Conservation (phyloP, 1,140 invertebrate species). For the Hylaeus volcanicus region DNA sequence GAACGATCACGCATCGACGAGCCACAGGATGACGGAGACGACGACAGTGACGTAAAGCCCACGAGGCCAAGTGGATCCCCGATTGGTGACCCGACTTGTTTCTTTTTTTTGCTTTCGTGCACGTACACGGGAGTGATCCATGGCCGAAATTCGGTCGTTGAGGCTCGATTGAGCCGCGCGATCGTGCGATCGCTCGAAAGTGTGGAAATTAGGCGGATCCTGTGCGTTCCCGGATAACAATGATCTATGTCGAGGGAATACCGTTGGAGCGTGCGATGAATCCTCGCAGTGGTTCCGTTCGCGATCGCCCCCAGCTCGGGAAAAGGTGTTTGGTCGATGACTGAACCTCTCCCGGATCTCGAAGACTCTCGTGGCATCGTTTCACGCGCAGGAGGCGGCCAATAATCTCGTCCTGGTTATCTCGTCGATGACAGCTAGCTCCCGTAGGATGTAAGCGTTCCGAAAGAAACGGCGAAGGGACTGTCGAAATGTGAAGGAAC, state of each 20-base stretch:
- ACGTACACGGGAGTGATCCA: background rate
- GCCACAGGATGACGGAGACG: constrained; percentile 34
- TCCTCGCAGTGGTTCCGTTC: background rate
- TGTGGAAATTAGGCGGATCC: background rate
- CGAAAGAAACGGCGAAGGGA: background rate
- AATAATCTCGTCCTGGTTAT: no score
- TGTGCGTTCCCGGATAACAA: background rate
- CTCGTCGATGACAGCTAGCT: no score
- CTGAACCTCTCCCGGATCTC: background rate
- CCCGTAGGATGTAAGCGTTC: background rate
- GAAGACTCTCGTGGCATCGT: background rate
- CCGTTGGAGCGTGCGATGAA: background rate
- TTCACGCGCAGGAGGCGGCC: no score
- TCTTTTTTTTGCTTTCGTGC: no score
- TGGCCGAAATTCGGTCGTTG: background rate
- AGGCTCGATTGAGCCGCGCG: background rate
- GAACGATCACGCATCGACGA: constrained; percentile 13
- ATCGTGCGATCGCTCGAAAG: no score
- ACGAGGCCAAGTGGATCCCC: constrained; percentile 42
- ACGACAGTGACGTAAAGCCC: constrained; percentile 49
- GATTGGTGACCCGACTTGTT: constrained; percentile 4
- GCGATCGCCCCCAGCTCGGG: background rate
- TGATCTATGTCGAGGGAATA: constrained; percentile 1
- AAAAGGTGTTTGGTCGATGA: constrained; percentile 26
- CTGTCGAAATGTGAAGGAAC: constrained; percentile 16